Percentiles rank a stretch among this genome's conserved stretches.
These are phyloP conservation scores for Laothoe populi DNA, from an alignment of 2,888 invertebrate species.

Conservation along the genomic window DNA sequence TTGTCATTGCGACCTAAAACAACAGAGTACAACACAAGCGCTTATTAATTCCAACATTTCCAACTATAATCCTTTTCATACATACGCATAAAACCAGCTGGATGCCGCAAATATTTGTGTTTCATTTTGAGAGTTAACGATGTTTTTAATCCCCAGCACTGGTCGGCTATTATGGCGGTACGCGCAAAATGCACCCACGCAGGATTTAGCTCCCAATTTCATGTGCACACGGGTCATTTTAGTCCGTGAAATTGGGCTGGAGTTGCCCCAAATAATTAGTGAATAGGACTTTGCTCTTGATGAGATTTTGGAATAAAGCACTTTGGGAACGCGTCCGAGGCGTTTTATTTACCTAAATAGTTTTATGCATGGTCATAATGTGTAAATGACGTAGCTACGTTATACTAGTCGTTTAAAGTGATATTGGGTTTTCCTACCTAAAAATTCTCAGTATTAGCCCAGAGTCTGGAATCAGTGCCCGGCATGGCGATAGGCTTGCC, in stretches of 20 bases:
- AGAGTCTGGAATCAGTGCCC: too few relatives aligned
- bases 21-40: slow-evolving; percentile 36
- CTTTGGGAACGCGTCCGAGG: background rate
- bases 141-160: slow-evolving; percentile 68
- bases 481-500: too few relatives aligned
- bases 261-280: slow-evolving; percentile 32
- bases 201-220: slow-evolving; percentile 47
- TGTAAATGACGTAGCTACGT: background rate
- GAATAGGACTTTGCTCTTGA: slow-evolving; percentile 16
- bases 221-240: slow-evolving; percentile 39
- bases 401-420: too few relatives aligned
- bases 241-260: slow-evolving; percentile 34
- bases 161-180: slow-evolving; percentile 54
- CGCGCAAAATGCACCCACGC: slow-evolving; percentile 31
- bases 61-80: slow-evolving; percentile 55
- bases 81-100: slow-evolving; percentile 41
- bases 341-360: slow-evolving; percentile 12
- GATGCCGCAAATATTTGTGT: slow-evolving; percentile 69
- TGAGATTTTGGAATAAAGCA: slow-evolving; percentile 19
- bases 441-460: too few relatives aligned
- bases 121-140: slow-evolving; percentile 72
- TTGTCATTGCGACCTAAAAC: slow-evolving; percentile 39
- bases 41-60: slow-evolving; percentile 50
- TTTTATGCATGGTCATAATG: background rate
- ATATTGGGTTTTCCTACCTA: too few relatives aligned